Base-by-base conservation (phyloP, 2,888 invertebrate species). In the Pollenia amentaria region DNA sequence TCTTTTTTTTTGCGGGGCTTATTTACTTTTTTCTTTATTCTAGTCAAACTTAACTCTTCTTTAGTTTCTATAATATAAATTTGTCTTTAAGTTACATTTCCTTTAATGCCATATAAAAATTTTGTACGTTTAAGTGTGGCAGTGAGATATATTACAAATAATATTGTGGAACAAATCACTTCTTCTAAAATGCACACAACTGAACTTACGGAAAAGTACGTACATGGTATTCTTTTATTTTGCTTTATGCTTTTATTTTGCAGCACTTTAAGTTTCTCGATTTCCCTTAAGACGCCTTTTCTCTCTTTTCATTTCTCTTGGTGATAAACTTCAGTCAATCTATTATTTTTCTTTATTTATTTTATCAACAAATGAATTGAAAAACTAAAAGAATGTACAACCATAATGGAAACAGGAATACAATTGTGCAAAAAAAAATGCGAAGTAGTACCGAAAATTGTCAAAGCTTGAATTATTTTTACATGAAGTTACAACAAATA, bases 111-210 rank as follows among this genome's bases (percentile, higher is more conserved):
- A 70, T 44, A 53, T 51, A 40, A 51, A 64, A 76, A 51, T 51
- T 21, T 14, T 64, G 9, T n/a, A 1, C 44, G 12, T 48, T 14
- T 40, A 10, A n/a, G 40, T 14, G 57, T 7, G 11, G 40, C 11
- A 57, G 16, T 29, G 12, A 21, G 16, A 70, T 75, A 79, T 44
- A 76, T 76, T 70, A 72, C 65, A 87, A 70, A 83, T 83, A 64
- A 65, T 83, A 83, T 83, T 87, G 76, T 72, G 79, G 76, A 87
- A 83, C 70, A 80, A 83, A 83, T 87, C 83, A 79, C 70, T 83
- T 44, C 79, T 57, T 44, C 79, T 57, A 79, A 83, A 55, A 57
- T 48, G 75, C 57, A 69, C 40, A 38, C 57, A 78, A 44, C 10
- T 21, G 14, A 14, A 57, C 14, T 16, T 21, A 40, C 2, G 14